Percentiles rank a stretch among this genome's conserved stretches.
Evolutionary conservation across 2,113 vertebrate genomes (phyloP).

Genomic region (Delphinus delphis): DNA sequence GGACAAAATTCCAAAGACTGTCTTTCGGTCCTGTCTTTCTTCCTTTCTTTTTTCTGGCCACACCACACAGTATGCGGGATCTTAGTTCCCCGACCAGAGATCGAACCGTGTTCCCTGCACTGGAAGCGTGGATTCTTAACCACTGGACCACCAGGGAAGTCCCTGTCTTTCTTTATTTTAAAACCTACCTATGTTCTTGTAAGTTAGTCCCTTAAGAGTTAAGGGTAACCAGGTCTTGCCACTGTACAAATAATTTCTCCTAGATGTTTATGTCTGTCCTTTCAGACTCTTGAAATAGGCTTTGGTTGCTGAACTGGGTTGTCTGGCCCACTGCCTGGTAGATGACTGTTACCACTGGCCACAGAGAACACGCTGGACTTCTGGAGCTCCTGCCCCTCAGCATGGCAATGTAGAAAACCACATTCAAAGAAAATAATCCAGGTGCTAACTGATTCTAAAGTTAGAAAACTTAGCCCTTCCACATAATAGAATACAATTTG

Average conservation of each 20-base stretch:
- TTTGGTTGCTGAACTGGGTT: background rate
- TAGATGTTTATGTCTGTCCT: constrained; percentile 16
- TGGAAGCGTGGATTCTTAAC: too few relatives aligned
- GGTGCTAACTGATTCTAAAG: constrained; percentile 59
- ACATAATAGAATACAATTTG: background rate
- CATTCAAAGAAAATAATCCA: constrained; percentile 58
- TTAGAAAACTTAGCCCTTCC: constrained; percentile 50
- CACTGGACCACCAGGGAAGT: too few relatives aligned
- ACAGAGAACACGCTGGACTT: background rate
- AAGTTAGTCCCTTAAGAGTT: background rate
- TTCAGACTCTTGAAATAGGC: constrained; percentile 14
- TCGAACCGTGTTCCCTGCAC: too few relatives aligned
- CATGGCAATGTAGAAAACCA: background rate
- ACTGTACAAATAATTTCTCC: background rate
- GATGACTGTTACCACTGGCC: background rate
- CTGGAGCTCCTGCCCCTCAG: background rate
- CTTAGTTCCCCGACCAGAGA: too few relatives aligned
- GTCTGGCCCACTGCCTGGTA: background rate
- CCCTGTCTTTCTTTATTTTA: background rate
- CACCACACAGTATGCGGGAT: too few relatives aligned
- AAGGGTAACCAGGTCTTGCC: background rate
- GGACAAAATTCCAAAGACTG: background rate
- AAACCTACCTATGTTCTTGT: background rate
- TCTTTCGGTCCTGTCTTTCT: background rate
- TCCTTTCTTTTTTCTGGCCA: background rate